Evolutionary conservation across 53 echinoderm and acorn worm species (phyloP).

Genomic region (Holothuria leucospilota): DNA sequence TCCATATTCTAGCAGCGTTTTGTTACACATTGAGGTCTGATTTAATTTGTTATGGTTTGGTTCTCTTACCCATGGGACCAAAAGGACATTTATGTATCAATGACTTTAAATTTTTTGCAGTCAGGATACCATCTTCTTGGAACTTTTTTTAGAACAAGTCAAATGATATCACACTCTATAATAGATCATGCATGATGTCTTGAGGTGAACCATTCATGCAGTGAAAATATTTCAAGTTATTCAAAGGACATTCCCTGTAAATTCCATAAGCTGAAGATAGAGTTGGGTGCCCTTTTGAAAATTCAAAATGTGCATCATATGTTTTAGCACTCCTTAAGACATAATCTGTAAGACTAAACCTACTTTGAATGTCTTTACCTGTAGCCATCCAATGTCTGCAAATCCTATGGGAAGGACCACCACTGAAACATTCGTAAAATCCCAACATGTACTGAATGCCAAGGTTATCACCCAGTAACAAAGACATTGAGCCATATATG

Average conservation of each 20-base stretch:
- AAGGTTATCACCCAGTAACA: not conserved
- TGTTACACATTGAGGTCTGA: slow-evolving; percentile 7
- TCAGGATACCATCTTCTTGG: too few species aligned
- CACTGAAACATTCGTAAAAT: not conserved
- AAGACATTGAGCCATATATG: not conserved
- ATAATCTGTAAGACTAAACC: not conserved
- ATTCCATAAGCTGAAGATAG: not conserved
- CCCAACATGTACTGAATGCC: too few species aligned
- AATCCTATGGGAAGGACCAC: not conserved
- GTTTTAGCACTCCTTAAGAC: slow-evolving; percentile 15
- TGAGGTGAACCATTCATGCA: not conserved
- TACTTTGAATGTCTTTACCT: not conserved
- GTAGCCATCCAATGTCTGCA: slow-evolving; percentile 12
- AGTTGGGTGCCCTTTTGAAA: slow-evolving; percentile 4
- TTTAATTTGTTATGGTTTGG: slow-evolving; percentile 15
- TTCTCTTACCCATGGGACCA: slow-evolving; percentile 12
- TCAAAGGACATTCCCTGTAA: not conserved
- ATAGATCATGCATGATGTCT: not conserved
- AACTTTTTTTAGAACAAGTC: not conserved
- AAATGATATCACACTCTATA: not conserved
- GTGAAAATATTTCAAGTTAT: slow-evolving; percentile 2
- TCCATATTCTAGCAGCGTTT: slow-evolving; percentile 15
- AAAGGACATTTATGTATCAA: not conserved
- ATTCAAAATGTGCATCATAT: slow-evolving; percentile 17
- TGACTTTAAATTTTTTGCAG: too few species aligned